phyloP scores from a whole-genome alignment of 1,140 invertebrate species.

The Tetragnatha versicolor region DNA sequence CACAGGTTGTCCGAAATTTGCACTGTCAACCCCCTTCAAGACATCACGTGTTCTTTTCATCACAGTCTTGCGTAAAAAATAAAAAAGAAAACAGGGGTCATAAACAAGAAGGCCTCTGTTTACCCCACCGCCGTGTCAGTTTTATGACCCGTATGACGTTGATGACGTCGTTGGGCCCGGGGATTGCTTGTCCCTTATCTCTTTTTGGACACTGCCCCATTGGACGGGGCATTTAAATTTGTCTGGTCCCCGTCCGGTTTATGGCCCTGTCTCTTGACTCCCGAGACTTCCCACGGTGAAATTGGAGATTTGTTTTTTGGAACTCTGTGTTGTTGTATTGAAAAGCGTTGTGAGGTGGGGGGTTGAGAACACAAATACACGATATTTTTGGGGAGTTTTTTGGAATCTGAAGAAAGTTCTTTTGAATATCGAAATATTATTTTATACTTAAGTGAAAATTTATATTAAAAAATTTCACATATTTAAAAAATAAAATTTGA shows the following conservation, averaged over 20 bases:
- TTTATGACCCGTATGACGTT: constrained; percentile 40
- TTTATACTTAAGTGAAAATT: too few relatives aligned
- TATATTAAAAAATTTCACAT: too few relatives aligned
- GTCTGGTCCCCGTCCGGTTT: too few relatives aligned
- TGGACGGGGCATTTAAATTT: constrained; percentile 43
- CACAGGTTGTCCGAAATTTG: too few relatives aligned
- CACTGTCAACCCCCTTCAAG: not conserved
- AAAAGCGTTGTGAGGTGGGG: too few relatives aligned
- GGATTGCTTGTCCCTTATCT: constrained; percentile 31
- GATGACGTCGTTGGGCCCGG: constrained; percentile 46
- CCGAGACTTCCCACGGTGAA: not conserved
- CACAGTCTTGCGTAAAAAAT: not conserved
- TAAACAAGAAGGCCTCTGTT: constrained; percentile 39
- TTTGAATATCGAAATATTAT: too few relatives aligned
- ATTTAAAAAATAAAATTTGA: too few relatives aligned
- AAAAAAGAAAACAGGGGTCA: constrained; percentile 4
- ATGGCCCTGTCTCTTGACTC: too few relatives aligned
- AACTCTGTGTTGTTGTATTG: too few relatives aligned
- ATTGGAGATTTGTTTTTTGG: not conserved
- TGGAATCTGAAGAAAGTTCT: too few relatives aligned
- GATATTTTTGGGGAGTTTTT: too few relatives aligned
- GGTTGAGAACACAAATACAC: too few relatives aligned
- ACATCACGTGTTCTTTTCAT: constrained; percentile 36
- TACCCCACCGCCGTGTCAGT: constrained; percentile 31
- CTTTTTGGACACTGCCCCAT: not conserved